A percentile compares a stretch with the other conserved stretches of the same genome.
Conservation (phyloP, 2,888 invertebrate species). For the Nudaria mundana region DNA sequence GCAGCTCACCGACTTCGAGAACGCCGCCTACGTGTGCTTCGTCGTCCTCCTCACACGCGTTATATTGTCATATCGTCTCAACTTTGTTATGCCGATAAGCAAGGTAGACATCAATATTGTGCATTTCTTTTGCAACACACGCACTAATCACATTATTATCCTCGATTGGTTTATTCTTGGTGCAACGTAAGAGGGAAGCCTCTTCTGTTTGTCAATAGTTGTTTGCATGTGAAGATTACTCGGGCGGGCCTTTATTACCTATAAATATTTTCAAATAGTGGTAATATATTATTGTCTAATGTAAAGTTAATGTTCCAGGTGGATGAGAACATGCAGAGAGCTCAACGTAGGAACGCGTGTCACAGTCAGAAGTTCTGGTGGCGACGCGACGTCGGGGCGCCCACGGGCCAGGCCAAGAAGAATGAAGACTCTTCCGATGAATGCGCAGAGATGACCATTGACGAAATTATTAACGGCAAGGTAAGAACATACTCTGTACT, state of each 20-base stretch:
- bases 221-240: too few relatives aligned
- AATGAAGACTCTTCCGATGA: conserved; percentile 51
- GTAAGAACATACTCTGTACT: conserved; percentile 49
- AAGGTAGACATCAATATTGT: conserved; percentile 87
- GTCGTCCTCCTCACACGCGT: conserved; percentile 97
- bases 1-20: conserved; percentile 99
- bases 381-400: conserved; percentile 86
- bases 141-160: too few relatives aligned
- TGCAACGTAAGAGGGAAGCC: too few relatives aligned
- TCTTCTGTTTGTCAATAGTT: too few relatives aligned
- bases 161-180: too few relatives aligned
- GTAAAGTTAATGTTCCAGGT: conserved; percentile 83
- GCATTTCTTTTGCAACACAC: too few relatives aligned
- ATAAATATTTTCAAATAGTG: too few relatives aligned
- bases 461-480: conserved; percentile 98
- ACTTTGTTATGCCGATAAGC: conserved; percentile 98
- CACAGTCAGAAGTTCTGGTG: conserved; percentile 95
- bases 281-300: not conserved
- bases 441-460: conserved; percentile 91
- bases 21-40: conserved; percentile 99
- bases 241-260: too few relatives aligned
- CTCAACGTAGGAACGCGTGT: conserved; percentile 95
- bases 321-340: conserved; percentile 98
- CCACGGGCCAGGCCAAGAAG: conserved; percentile 50
- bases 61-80: conserved; percentile 96